Conservation (phyloP, 2,113 vertebrate genomes). For the Pachypanchax playfairii region DNA sequence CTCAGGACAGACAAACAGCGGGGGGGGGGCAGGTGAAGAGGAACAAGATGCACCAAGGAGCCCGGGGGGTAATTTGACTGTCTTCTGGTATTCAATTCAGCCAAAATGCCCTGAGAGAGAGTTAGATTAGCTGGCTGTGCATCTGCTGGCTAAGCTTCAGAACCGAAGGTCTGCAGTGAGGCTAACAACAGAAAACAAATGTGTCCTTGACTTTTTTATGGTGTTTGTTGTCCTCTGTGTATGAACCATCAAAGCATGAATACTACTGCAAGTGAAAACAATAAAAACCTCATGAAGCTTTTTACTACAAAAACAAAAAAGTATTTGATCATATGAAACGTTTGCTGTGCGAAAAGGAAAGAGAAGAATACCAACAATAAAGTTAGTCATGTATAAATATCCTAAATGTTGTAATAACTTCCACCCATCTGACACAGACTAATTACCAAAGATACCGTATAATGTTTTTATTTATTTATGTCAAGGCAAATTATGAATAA, state of each 20-base stretch:
- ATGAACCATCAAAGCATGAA: conserved; percentile 9
- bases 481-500: no score
- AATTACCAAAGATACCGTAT: no score
- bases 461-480: no score
- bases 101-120: conserved; percentile 58
- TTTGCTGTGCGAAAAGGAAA: not conserved
- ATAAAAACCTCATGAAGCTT: not conserved
- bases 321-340: not conserved
- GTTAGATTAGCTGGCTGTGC: conserved; percentile 44
- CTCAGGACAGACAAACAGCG: conserved; percentile 25
- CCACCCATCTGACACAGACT: no score
- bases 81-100: conserved; percentile 55
- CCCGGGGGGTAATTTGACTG: conserved; percentile 46
- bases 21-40: conserved; percentile 12
- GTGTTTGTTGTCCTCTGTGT: conserved; percentile 18
- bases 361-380: no score
- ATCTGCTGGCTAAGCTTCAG: conserved; percentile 46
- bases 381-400: no score
- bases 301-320: not conserved
- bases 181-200: conserved; percentile 39
- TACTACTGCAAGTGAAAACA: not conserved
- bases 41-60: conserved; percentile 35
- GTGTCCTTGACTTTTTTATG: conserved; percentile 40
- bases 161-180: conserved; percentile 45
- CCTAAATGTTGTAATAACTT: no score